Evolutionary conservation across 2,113 vertebrate genomes (phyloP), one percentile per base, ranked within the genome.

Genomic region (Eurypyga helias): DNA sequence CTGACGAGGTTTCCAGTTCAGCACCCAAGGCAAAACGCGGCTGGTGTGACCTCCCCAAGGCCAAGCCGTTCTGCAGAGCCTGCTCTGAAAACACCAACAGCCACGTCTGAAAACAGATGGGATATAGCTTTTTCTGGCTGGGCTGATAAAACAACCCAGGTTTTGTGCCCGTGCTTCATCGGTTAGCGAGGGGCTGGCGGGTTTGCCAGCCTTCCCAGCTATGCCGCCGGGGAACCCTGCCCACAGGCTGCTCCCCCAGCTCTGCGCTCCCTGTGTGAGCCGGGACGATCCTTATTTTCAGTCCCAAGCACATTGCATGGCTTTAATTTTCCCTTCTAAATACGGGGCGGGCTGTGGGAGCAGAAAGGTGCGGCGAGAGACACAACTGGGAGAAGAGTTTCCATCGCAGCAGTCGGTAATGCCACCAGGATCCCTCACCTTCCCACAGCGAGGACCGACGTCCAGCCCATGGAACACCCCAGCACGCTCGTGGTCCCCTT

Each of bases 21-120:
- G 1, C 36, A n/a, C 31, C 46, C 1, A 6, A 11, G n/a, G 3
- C 10, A 33, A 34, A n/a, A 7, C 4, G 0, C 0, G 1, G 49
- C 0, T 19, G 36, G 9, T 7, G 34, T 8, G 58, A 24, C 2
- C 65, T 45, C 3, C 43, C 33, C 49, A 11, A 13, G 66, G 49
- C 33, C 41, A 33, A 57, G 49, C 61, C 34, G 8, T 70, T 20
- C 73, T 38, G 64, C 73, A 70, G 54, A 57, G 60, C 41, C 21
- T 1, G 41, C 34, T 66, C 60, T 45, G 73, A 17, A 79, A 67
- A 38, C 34, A 24, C 2, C 7, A 25, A 36, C 31, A 21, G 45
- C 60, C 20, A 38, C 0, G 0, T 13, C 1, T 20, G 20, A 41
- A 43, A 48, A 19, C 29, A 38, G 33, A 29, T 1, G 3, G 31